Conservation (phyloP, 2,113 vertebrate species). For the Hirundichthys speculiger region DNA sequence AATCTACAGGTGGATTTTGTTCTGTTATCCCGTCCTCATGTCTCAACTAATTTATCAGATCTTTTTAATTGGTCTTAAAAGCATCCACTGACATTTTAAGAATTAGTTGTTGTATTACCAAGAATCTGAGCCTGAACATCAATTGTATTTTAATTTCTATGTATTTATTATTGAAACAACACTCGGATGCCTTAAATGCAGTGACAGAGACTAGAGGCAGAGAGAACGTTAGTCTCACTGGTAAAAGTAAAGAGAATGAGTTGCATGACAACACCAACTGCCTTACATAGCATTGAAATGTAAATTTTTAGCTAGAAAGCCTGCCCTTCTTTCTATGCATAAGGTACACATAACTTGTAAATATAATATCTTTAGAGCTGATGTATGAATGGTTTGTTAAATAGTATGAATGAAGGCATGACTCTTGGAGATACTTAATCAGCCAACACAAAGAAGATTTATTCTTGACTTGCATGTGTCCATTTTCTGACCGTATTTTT, state of each 20-base stretch:
- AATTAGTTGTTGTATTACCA: background rate
- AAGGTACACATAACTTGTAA: too few relatives aligned
- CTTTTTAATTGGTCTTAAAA: conserved; percentile 23
- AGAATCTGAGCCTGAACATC: conserved; percentile 9
- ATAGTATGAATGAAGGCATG: too few relatives aligned
- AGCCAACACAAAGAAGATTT: too few relatives aligned
- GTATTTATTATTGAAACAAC: conserved; percentile 18
- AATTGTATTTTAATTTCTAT: background rate
- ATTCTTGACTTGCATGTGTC: too few relatives aligned
- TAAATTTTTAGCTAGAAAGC: conserved; percentile 10
- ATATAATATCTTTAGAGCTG: too few relatives aligned
- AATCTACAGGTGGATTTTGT: conserved; percentile 1
- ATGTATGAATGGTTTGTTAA: too few relatives aligned
- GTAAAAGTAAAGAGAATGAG: conserved; percentile 12
- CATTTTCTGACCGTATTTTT: too few relatives aligned
- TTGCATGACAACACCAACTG: background rate
- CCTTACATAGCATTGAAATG: background rate
- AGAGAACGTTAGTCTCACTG: background rate
- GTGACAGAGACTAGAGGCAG: background rate
- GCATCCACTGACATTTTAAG: conserved; percentile 23
- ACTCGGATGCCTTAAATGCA: background rate
- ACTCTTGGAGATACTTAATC: too few relatives aligned
- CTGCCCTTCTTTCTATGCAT: background rate
- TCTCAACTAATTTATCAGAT: background rate
- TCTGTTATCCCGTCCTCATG: background rate